Conservation (phyloP, 2,797 vertebrate species). For the Limosa lapponica region DNA sequence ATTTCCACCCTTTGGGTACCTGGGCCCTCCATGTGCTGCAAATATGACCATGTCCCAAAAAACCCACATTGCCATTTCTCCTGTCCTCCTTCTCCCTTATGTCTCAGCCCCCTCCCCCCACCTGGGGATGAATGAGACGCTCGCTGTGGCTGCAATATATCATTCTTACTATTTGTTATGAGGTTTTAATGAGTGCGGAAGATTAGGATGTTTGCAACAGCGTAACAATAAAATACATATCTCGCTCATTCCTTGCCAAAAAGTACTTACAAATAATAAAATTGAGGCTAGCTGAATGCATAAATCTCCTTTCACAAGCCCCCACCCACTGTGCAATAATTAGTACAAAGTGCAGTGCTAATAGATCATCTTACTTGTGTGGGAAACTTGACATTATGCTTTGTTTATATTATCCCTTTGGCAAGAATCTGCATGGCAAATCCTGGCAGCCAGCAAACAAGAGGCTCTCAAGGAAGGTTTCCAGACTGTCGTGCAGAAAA, state of each 20-base stretch:
- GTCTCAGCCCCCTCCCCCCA: background rate
- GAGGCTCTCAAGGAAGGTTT: slow-evolving; percentile 70
- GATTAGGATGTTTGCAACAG: slow-evolving; percentile 70
- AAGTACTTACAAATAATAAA: slow-evolving; percentile 75
- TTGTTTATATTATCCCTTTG: slow-evolving; percentile 75
- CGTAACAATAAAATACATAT: slow-evolving; percentile 70
- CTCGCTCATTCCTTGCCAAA: slow-evolving; percentile 69
- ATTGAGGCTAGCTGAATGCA: slow-evolving; percentile 73
- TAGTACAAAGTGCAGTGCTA: slow-evolving; percentile 77
- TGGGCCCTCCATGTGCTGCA: background rate
- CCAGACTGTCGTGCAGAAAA: slow-evolving; percentile 70
- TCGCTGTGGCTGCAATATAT: slow-evolving; percentile 59
- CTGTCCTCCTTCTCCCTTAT: background rate
- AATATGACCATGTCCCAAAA: background rate
- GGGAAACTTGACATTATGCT: slow-evolving; percentile 75
- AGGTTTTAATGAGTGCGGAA: slow-evolving; percentile 69
- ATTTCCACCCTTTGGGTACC: background rate
- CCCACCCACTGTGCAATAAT: slow-evolving; percentile 77
- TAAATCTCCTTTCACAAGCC: slow-evolving; percentile 72
- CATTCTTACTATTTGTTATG: slow-evolving; percentile 73
- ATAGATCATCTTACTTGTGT: slow-evolving; percentile 73
- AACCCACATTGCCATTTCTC: background rate
- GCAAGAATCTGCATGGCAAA: slow-evolving; percentile 73
- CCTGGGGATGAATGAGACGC: slow-evolving; percentile 55
- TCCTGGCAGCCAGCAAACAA: slow-evolving; percentile 72